phyloP scores from a whole-genome alignment of 1,140 invertebrate genomes.

The Megathymus violae region DNA sequence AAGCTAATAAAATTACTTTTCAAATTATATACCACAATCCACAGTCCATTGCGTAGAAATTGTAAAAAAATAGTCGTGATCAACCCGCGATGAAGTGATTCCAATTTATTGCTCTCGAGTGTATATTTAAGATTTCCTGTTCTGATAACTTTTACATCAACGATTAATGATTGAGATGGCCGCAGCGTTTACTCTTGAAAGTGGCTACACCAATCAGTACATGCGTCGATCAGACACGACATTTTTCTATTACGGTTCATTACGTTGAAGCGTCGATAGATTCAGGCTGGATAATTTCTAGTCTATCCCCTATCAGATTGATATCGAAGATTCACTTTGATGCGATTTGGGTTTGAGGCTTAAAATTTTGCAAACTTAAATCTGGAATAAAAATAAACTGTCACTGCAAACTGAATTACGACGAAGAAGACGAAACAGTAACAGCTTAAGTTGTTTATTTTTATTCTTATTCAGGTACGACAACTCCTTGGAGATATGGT shows the following conservation, averaged over 20 bases:
- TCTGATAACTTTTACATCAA: neutral
- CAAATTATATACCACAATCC: too few species aligned
- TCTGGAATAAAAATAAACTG: neutral
- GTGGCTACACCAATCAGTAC: constrained; percentile 39
- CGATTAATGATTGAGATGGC: constrained; percentile 5
- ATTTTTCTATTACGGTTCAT: constrained; percentile 66
- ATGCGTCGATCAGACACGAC: constrained; percentile 51
- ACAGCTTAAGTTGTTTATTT: constrained; percentile 7
- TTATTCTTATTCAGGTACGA: constrained; percentile 58
- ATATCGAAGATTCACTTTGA: constrained; percentile 46
- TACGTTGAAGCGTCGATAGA: constrained; percentile 51
- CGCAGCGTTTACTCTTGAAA: constrained; percentile 16
- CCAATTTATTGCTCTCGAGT: too few species aligned
- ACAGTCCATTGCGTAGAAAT: too few species aligned
- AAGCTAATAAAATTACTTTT: too few species aligned
- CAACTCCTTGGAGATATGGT: constrained; percentile 83
- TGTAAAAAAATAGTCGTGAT: too few species aligned
- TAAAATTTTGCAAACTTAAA: constrained; percentile 13
- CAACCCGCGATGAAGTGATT: too few species aligned
- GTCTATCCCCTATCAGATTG: constrained; percentile 50
- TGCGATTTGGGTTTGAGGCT: constrained; percentile 35
- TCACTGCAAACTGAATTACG: constrained; percentile 1
- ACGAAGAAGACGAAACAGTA: neutral
- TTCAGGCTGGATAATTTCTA: constrained; percentile 52
- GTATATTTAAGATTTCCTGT: neutral